Percentiles rank a stretch among this genome's conserved stretches.
Evolutionary conservation across 1,140 invertebrate genomes (phyloP).

Genomic region (Tetramorium simillimum): DNA sequence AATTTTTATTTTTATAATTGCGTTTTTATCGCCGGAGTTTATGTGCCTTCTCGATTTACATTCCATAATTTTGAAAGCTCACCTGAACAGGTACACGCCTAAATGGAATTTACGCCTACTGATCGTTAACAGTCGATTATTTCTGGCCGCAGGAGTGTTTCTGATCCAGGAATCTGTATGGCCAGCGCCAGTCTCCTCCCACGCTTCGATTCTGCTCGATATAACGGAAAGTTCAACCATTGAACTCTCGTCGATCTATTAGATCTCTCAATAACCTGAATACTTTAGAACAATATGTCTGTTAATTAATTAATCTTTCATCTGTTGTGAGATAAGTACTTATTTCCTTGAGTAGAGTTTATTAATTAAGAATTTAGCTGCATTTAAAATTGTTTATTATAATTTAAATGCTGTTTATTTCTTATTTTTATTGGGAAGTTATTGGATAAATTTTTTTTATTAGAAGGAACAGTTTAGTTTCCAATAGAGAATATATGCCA

Average conservation of each 20-base stretch:
- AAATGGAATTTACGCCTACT: slow-evolving; percentile 13
- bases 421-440: background rate
- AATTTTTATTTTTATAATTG: background rate
- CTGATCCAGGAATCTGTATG: slow-evolving; percentile 14
- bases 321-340: background rate
- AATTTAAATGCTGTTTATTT: background rate
- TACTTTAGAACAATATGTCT: background rate
- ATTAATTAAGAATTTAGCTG: background rate
- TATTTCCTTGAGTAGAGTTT: background rate
- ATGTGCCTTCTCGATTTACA: background rate
- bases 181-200: slow-evolving; percentile 41
- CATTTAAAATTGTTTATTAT: background rate
- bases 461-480: background rate
- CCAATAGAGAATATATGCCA: background rate
- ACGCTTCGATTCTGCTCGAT: slow-evolving; percentile 48
- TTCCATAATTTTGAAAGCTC: background rate
- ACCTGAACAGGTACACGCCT: background rate
- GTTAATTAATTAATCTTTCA: background rate
- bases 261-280: background rate
- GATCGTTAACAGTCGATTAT: slow-evolving; percentile 35
- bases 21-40: background rate
- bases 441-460: background rate
- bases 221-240: slow-evolving; percentile 61
- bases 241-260: background rate
- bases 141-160: slow-evolving; percentile 10